phyloP scores from a whole-genome alignment of 2,888 invertebrate species.

The Notodromas monacha region DNA sequence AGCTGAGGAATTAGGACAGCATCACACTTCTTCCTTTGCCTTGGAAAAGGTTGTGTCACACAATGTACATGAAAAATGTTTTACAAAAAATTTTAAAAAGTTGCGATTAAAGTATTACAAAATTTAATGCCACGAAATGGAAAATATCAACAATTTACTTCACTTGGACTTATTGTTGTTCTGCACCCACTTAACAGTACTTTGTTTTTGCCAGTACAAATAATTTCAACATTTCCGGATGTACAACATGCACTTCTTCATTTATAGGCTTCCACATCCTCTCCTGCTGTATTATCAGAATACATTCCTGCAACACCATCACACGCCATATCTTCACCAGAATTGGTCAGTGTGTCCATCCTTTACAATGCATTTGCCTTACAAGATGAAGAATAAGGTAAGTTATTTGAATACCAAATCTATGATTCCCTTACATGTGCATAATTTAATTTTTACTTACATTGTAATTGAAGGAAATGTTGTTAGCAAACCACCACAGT shows the following conservation, averaged over 20 bases:
- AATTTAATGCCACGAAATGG: background rate
- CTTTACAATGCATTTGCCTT: slow-evolving; percentile 4
- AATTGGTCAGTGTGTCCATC: slow-evolving; percentile 2
- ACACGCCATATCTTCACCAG: slow-evolving; percentile 1
- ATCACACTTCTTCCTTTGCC: slow-evolving; percentile 4
- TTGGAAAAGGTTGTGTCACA: slow-evolving; percentile 4
- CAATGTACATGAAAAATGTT: background rate
- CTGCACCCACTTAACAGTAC: slow-evolving; percentile 2
- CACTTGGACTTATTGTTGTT: slow-evolving; percentile 1
- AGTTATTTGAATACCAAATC: slow-evolving; percentile 4
- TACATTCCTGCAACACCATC: slow-evolving; percentile 4
- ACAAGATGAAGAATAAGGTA: slow-evolving; percentile 1
- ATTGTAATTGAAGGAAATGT: slow-evolving; percentile 2
- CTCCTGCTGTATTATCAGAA: slow-evolving; percentile 2
- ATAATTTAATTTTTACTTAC: background rate
- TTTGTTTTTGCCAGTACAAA: slow-evolving; percentile 2
- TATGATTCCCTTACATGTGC: slow-evolving; percentile 2
- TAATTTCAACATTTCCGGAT: slow-evolving; percentile 4
- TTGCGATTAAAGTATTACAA: slow-evolving; percentile 2
- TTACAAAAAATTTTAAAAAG: background rate
- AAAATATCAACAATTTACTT: slow-evolving; percentile 2
- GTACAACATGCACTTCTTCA: slow-evolving; percentile 4
- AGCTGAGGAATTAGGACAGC: slow-evolving; percentile 4
- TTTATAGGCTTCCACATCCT: slow-evolving; percentile 4
- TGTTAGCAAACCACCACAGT: background rate